phyloP scores from a whole-genome alignment of 2,113 vertebrate genomes.

The Meleagris gallopavo region DNA sequence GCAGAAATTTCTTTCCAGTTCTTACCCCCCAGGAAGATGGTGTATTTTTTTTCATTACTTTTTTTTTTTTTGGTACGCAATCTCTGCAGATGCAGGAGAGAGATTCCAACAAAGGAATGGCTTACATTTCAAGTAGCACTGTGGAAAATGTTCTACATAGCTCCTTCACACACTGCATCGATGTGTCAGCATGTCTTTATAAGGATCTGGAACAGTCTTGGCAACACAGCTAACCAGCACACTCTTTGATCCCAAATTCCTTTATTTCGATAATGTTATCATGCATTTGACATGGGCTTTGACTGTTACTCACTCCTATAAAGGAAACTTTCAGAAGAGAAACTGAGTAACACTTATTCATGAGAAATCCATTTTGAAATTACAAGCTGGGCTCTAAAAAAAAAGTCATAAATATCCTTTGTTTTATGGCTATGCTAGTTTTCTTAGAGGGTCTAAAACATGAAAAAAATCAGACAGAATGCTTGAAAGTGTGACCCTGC shows the following conservation, averaged over 20 bases:
- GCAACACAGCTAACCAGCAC: constrained; percentile 42
- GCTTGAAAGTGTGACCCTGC: not conserved
- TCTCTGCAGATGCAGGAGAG: not conserved
- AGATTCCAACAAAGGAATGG: not conserved
- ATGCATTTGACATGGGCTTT: not conserved
- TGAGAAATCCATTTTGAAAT: not conserved
- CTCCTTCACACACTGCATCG: constrained; percentile 1
- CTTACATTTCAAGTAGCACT: not conserved
- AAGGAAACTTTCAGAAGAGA: not conserved
- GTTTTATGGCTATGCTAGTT: not conserved
- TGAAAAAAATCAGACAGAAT: not conserved
- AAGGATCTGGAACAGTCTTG: constrained; percentile 46
- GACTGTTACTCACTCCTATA: not conserved
- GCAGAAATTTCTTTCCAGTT: not conserved
- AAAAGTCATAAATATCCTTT: not conserved
- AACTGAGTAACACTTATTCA: not conserved
- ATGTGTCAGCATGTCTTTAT: constrained; percentile 62
- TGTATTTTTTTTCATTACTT: not conserved
- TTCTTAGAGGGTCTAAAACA: not conserved
- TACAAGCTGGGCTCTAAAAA: not conserved
- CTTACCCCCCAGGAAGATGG: not conserved
- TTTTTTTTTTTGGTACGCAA: not conserved
- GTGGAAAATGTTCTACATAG: constrained; percentile 38
- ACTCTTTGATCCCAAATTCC: constrained; percentile 49
- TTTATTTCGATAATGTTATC: constrained; percentile 48